Base-by-base conservation (phyloP, 64 coral and sea anemone genomes). In the Dendronephthya gigantea region DNA sequence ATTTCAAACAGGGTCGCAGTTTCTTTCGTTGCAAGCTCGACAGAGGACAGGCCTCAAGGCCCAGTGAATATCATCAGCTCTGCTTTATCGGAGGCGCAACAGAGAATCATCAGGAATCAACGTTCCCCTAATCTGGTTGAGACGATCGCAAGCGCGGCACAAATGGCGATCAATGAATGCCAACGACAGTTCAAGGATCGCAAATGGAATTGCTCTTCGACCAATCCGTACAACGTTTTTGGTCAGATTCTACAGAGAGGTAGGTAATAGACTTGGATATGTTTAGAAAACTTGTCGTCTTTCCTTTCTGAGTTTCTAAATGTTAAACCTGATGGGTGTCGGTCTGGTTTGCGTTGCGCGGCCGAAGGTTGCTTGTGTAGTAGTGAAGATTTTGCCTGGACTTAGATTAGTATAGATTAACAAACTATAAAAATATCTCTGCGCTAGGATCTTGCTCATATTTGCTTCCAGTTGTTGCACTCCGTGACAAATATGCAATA, bases 151-250 rank as follows among this genome's bases (percentile, higher is more conserved):
- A 34, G 32, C 32, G 72, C 27, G 7, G 72, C 72, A 29, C 30
- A 39, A 39, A 79, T 39, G 32, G 72, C 72, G 10, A 79, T 79
- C 36, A 34, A 36, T 10, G 72, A 79, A 79, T 79, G 72, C 72
- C 72, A 79, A 6, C 72, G 72, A 33, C 72, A 79, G 36, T 79
- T 79, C 36, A 79, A 79, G 16, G 19, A 79, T 39, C 72, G 72
- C 7, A 79, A 9, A 29, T 79, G 72, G 72, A 79, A 79, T 39
- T 79, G 72, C 36, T 79, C 72, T 12, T 36, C 32, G 2, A 79
- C 30, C 28, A 39, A 79, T 39, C 32, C 36, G 2, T 36, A 79
- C 72, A 79, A 79, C 28, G 72, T 79, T 34, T 79, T 79, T 79
- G 72, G 72, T 12, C 19, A 29, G 14, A 39, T 79, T 35, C 36